These are phyloP conservation scores for Limenitis camilla DNA, from an alignment of 2,888 invertebrate genomes.

Conservation along the genomic window DNA sequence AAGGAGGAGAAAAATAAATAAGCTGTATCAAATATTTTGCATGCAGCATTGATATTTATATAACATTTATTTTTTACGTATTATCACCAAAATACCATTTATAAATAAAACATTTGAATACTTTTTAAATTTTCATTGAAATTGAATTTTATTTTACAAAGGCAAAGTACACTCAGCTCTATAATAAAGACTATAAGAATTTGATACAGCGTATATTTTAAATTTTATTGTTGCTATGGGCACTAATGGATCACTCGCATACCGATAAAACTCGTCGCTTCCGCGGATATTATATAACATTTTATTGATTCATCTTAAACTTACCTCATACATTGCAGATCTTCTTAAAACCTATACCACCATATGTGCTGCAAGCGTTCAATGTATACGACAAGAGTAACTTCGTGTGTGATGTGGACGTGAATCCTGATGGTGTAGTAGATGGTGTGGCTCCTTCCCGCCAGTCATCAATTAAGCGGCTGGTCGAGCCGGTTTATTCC, in stretches of 20 bases:
- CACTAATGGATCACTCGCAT: conserved; percentile 27
- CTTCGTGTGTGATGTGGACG: not conserved
- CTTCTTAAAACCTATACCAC: not conserved
- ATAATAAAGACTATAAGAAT: not conserved
- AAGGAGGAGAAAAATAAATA: no score
- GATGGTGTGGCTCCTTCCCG: conserved; percentile 24
- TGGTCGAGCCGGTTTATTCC: conserved; percentile 32
- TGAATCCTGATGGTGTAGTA: conserved; percentile 4
- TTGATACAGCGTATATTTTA: not conserved
- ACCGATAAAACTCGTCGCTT: conserved; percentile 24
- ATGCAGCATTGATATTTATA: no score
- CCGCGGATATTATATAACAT: conserved; percentile 17
- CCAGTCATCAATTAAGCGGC: conserved; percentile 45
- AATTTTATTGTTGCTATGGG: conserved; percentile 12
- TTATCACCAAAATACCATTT: no score
- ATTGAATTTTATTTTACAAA: no score
- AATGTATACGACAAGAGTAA: not conserved
- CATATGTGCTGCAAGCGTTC: not conserved
- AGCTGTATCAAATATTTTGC: no score
- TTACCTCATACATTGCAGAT: conserved; percentile 4
- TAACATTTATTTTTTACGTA: no score
- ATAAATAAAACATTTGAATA: no score
- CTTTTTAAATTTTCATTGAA: no score
- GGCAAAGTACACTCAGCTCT: no score
- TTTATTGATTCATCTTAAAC: not conserved